These are phyloP conservation scores for Delia radicum DNA, from an alignment of 1,140 invertebrate genomes.

Conservation along the genomic window DNA sequence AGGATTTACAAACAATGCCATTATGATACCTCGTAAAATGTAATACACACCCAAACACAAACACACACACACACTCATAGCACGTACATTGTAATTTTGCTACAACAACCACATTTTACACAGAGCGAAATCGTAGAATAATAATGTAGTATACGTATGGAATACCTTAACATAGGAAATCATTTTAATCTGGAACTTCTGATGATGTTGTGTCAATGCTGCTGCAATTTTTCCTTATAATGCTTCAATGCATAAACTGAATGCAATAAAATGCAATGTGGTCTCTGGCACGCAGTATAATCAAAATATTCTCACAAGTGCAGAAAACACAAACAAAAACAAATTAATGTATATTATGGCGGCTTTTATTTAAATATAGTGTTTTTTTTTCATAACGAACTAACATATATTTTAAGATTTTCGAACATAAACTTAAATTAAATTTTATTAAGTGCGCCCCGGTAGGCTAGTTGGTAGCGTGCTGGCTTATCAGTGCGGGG, in stretches of 20 bases:
- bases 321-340: neutral
- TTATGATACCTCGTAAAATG: conserved; percentile 7
- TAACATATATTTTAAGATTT: too few species aligned
- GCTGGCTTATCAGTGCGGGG: too few species aligned
- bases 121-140: neutral
- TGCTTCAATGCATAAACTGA: neutral
- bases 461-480: too few species aligned
- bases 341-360: neutral
- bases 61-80: neutral
- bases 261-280: conserved; percentile 4
- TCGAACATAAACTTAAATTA: too few species aligned
- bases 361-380: neutral
- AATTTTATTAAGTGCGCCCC: too few species aligned
- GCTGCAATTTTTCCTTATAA: neutral
- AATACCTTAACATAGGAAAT: conserved; percentile 9
- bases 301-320: conserved; percentile 17
- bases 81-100: neutral
- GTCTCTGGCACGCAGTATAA: conserved; percentile 15
- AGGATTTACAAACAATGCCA: conserved; percentile 20
- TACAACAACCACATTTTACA: neutral
- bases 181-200: conserved; percentile 19
- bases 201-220: neutral
- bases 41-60: neutral
- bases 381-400: too few species aligned
- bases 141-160: neutral